These are phyloP conservation scores for Cichlasoma orientale DNA, from an alignment of 2,797 vertebrate species.

Conservation along the genomic window DNA sequence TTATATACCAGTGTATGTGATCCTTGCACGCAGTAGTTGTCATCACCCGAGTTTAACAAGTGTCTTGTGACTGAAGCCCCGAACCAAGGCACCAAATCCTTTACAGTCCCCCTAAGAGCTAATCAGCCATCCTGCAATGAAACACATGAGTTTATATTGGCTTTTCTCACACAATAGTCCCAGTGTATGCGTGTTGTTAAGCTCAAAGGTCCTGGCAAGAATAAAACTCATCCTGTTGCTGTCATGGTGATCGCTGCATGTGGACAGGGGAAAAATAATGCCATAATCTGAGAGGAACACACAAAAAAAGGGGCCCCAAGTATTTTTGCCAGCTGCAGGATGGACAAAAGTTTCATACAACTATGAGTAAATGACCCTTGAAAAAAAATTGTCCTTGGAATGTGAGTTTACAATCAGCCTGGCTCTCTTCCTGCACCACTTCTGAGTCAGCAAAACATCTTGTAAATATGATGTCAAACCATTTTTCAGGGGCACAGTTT, in stretches of 20 bases:
- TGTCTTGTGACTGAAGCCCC: slow-evolving; percentile 42
- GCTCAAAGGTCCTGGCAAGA: slow-evolving; percentile 61
- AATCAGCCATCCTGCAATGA: slow-evolving; percentile 75
- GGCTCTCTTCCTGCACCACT: slow-evolving; percentile 19
- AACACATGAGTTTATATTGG: slow-evolving; percentile 69
- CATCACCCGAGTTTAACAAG: slow-evolving; percentile 68
- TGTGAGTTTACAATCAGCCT: slow-evolving; percentile 35
- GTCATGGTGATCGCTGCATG: slow-evolving; percentile 48
- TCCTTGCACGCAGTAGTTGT: slow-evolving; percentile 45
- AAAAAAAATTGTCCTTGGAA: slow-evolving; percentile 42
- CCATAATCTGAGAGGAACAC: slow-evolving; percentile 32
- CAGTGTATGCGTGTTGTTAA: slow-evolving; percentile 60
- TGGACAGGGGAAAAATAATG: slow-evolving; percentile 37
- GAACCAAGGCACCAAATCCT: slow-evolving; percentile 57
- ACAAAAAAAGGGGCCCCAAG: slow-evolving; percentile 1
- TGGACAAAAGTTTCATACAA: slow-evolving; percentile 5
- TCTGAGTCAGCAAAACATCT: slow-evolving; percentile 47
- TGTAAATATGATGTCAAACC: neutral
- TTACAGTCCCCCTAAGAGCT: slow-evolving; percentile 73
- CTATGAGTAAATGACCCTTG: slow-evolving; percentile 12
- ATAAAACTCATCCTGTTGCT: slow-evolving; percentile 50
- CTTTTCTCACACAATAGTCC: slow-evolving; percentile 63
- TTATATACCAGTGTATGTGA: slow-evolving; percentile 31
- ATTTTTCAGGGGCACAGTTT: slow-evolving; percentile 13
- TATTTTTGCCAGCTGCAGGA: slow-evolving; percentile 11